Base-by-base conservation (phyloP, 2,888 invertebrate species). In the Cephonodes hylas region DNA sequence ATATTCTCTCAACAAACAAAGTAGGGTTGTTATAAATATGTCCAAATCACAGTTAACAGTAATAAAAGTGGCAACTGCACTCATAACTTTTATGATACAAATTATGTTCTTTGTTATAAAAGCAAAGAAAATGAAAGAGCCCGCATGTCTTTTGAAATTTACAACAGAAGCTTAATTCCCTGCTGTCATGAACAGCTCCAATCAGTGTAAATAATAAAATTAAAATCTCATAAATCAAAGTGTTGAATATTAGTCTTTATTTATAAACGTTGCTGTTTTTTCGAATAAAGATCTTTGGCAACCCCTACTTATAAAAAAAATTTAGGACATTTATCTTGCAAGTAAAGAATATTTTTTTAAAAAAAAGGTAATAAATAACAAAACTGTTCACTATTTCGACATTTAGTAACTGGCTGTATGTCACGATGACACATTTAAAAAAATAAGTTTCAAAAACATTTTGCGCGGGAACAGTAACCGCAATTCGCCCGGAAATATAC, bases 101-200 rank as follows among this genome's bases (percentile, higher is more conserved):
- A 38, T 53, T 25, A 25, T n/a, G 10, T 27, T 20, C 27, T 31
- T 53, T 53, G 53, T 53, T 53, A 15, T 53, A 53, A 31, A 53
- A 53, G 31, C 18, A 31, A 27, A 31, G 31, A 18, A 18, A 27
- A 53, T 53, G 53, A 15, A 31, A 31, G 53, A 53, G 18, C 53
- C 53, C 53, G 53, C 53, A 53, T 53, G 53, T 10, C 53, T 53
- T 53, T 31, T 53, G 53, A 53, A 38, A 31, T 53, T 31, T 53
- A 53, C 18, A 53, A 53, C 53, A 53, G 27, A 27, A 27, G 25
- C 22, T 22, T 45, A 45, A 45, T 23, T 18, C 18, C 8, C 18
- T 18, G 4, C 18, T 10, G 53, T 27, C 27, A 10, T 53, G 53
- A 31, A 18, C 18, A 27, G 20, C 27, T 53, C 53, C 27, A 53